These are phyloP conservation scores for Myrmecophaga tridactyla DNA, from an alignment of 2,113 vertebrate species.

Conservation along the genomic window DNA sequence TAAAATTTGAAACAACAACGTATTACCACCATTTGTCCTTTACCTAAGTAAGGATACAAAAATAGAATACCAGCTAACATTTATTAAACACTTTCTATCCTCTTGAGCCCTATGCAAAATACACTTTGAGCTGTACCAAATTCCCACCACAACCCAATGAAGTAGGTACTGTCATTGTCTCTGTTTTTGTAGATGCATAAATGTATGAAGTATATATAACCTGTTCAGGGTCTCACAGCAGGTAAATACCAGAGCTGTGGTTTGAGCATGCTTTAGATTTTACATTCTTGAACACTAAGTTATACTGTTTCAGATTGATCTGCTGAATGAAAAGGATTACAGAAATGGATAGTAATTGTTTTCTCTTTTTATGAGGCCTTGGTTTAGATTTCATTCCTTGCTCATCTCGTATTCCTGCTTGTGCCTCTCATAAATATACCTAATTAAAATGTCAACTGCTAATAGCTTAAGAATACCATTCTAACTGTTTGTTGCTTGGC, in stretches of 20 bases:
- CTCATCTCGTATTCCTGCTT: background rate
- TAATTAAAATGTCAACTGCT: slow-evolving; percentile 41
- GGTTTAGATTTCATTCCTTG: slow-evolving; percentile 35
- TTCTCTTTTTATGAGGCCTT: background rate
- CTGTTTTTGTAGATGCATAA: background rate
- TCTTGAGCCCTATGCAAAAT: background rate
- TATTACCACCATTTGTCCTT: background rate
- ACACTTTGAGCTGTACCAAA: background rate
- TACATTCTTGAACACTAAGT: background rate
- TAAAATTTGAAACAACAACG: background rate
- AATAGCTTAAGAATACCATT: slow-evolving; percentile 52
- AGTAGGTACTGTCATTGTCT: background rate
- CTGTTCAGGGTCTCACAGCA: background rate
- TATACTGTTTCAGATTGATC: background rate
- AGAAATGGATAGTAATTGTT: background rate
- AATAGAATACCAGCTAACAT: background rate
- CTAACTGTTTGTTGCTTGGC: background rate
- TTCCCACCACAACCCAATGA: background rate
- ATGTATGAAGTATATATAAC: background rate
- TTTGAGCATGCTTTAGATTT: background rate
- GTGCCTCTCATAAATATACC: slow-evolving; percentile 26
- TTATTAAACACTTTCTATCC: background rate
- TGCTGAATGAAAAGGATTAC: background rate
- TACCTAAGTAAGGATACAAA: background rate
- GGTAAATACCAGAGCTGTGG: background rate